Base-by-base conservation (phyloP, 1,140 invertebrate genomes). In the Globodera ellingtonae region DNA sequence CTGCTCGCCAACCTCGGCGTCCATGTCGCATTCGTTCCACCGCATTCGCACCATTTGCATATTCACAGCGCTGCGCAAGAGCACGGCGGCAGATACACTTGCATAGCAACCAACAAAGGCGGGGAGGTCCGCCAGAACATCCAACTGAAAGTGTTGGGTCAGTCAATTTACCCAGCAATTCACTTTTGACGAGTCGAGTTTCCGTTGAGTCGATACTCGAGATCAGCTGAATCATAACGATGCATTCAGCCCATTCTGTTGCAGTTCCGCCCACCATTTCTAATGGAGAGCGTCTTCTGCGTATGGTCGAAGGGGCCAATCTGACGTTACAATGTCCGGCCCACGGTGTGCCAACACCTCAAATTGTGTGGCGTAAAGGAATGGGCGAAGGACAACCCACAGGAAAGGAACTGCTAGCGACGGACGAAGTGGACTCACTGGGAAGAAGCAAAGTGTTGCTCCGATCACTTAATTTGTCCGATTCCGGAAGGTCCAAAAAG, bases 321-420 rank as follows among this genome's bases (percentile, higher is more conserved):
- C 44, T 81, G 35, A 80, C 88, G 44, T 79, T 88, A n/a, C 75
- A 87, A 24, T 97, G 95, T 92, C 93, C 89, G 47, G 95, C 96
- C 0, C 92, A 92, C 72, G 95, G 95, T 0, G 93, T 93, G 89
- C 95, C 95, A n/a, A 90, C 94, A 47, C 94, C 95, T 0, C 92
- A 92, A n/a, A 93, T 96, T 15, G 93, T 94, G 86, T 96, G 95
- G 95, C 91, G 93, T 69, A 93, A 93, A 89, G 93, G 94, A 44
- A 78, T 69, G 24, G 71, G 24, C 48, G 47, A 80, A 75, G 47
- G 71, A 62, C 48, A n/a, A 46, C 50, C 69, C 65, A 56, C 50
- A 73, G 18, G 9, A 72, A 44, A 21, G 48, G 52, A 35, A 48
- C 46, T 72, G 15, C 1, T 48, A n/a, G 24, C 18, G 9, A 71